Evolutionary conservation across 2,888 invertebrate species (phyloP), one percentile per base, ranked within the genome.

Genomic region (Orthosia gracilis): DNA sequence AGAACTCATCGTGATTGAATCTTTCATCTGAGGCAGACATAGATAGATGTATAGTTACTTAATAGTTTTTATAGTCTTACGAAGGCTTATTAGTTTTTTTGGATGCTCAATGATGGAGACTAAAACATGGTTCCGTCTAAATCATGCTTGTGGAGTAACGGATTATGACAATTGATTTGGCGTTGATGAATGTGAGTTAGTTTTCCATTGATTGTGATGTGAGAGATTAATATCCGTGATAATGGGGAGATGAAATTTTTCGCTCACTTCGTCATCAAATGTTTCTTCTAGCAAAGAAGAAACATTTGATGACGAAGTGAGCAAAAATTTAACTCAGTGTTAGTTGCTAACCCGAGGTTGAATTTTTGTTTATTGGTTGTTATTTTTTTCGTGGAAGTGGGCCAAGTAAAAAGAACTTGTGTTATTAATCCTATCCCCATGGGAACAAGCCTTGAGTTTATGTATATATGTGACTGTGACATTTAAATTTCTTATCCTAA

Each of bases 1-100:
- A 91, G 95, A 95, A 96, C 91, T 89, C 88, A 80, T 91, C 93
- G 93, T 95, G 95, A 95, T 95, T 94, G 94, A 94, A 94, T 94
- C 93, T 94, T 93, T 93, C 94, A 92, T 94, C 93, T 93, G 84
- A 89, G 87, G 85, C 92, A 90, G 88, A 90, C 87, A 85, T 84
- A 88, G 89, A 89, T 89, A 89, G 88, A 89, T 90, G 89, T 91
- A 90, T 91, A 89, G 85, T 87, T 89, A 90, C 91, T 90, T 90
- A 89, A 89, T 91, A 89, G 88, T 91, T 91, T 89, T 91, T 90
- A 89, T 84, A 82, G 88, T 86, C 89, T 89, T 91, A 87, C 89
- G 83, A 87, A 86, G 87, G 85, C 88, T 92, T 91, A 91, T 92
- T 92, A 89, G 85, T 89, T 92, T 92, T 92, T 91, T 87, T 85